Evolutionary conservation across 1,140 invertebrate species (phyloP).

Genomic region (Samia ricini): DNA sequence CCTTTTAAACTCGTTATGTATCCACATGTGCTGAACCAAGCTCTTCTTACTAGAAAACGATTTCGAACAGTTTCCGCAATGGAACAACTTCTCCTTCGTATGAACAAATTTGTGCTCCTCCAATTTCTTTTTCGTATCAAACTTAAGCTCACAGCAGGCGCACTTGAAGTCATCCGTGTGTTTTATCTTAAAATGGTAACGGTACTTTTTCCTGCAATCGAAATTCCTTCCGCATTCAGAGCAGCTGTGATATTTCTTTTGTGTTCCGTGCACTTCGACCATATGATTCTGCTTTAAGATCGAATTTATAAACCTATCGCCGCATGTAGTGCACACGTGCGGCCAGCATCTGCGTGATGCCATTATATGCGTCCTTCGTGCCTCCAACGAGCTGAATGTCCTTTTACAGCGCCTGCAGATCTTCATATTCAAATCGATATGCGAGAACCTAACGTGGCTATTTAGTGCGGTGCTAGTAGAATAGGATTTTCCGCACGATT

Average conservation of each 20-base stretch:
- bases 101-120: constrained; percentile 54
- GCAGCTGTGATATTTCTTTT: constrained; percentile 21
- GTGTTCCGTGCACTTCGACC: constrained; percentile 18
- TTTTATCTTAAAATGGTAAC: constrained; percentile 27
- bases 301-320: constrained; percentile 24
- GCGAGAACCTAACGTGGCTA: constrained; percentile 34
- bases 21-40: constrained; percentile 75
- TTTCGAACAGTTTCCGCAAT: constrained; percentile 69
- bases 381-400: constrained; percentile 10
- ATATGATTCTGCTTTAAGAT: constrained; percentile 25
- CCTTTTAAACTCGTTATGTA: constrained; percentile 61
- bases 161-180: constrained; percentile 32
- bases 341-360: constrained; percentile 19
- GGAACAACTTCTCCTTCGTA: constrained; percentile 56
- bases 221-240: constrained; percentile 28
- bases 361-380: constrained; percentile 16
- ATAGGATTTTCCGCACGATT: constrained; percentile 43
- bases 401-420: constrained; percentile 30
- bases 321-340: constrained; percentile 32
- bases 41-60: constrained; percentile 76
- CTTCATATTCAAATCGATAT: constrained; percentile 25
- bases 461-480: constrained; percentile 25
- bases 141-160: constrained; percentile 47
- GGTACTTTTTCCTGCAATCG: constrained; percentile 12
- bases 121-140: constrained; percentile 46